Evolutionary conservation across 2,888 invertebrate genomes (phyloP).

Genomic region (Dioctria linearis): DNA sequence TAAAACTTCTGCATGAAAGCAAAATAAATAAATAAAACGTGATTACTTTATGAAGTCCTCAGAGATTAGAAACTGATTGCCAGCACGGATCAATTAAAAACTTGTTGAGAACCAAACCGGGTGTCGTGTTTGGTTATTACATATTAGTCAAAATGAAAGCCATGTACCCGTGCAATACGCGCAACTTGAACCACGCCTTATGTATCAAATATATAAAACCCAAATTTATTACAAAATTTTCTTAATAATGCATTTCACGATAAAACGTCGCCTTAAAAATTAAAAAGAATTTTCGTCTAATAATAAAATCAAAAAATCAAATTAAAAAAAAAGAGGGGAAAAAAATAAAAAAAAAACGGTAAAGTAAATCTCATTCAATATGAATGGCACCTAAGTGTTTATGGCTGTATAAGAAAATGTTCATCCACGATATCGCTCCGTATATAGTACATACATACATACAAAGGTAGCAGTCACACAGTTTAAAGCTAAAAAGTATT

Average conservation of each 20-base stretch:
- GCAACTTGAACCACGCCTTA: neutral
- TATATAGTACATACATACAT: neutral
- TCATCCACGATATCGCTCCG: constrained; percentile 7
- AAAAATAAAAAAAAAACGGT: neutral
- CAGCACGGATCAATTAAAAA: neutral
- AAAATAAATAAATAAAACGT: neutral
- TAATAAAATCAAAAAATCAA: neutral
- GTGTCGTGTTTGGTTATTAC: constrained; percentile 2
- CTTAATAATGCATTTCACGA: neutral
- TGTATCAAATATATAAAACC: neutral
- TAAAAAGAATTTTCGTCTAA: neutral
- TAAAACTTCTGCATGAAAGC: constrained; percentile 1
- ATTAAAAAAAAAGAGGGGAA: neutral
- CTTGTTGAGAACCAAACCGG: neutral
- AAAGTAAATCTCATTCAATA: constrained; percentile 58
- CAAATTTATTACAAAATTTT: neutral
- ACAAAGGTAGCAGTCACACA: neutral
- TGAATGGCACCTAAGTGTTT: constrained; percentile 56
- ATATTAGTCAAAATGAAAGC: constrained; percentile 19
- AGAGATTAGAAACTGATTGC: too few species aligned
- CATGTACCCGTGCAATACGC: constrained; percentile 19
- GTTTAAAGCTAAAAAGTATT: constrained; percentile 9
- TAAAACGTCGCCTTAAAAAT: neutral
- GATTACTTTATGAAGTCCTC: too few species aligned
- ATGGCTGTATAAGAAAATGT: constrained; percentile 41